Conservation (phyloP, 35 echinoderm and acorn worm species). For the Ophioderma brevispina region DNA sequence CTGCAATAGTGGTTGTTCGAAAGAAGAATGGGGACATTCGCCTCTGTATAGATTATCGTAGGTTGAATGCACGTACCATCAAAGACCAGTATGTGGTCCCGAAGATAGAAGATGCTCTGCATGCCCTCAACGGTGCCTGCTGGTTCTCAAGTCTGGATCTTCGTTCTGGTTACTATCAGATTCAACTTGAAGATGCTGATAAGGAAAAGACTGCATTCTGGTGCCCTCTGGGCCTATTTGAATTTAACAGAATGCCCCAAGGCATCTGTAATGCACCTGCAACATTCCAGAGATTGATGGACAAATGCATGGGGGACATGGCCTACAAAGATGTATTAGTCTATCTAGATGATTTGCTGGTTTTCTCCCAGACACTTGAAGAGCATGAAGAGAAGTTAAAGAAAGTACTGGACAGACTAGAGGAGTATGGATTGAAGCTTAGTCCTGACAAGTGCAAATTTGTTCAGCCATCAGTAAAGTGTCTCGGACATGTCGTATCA, state of each 20-base stretch:
- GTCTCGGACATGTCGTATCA: conserved; percentile 64
- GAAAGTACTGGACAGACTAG: conserved; percentile 40
- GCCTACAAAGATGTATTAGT: conserved; percentile 44
- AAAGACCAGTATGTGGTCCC: conserved; percentile 21
- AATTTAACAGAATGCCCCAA: conserved; percentile 73
- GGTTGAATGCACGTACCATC: background rate
- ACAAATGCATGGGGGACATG: conserved; percentile 62
- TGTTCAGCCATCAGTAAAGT: conserved; percentile 44
- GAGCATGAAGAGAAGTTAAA: conserved; percentile 32
- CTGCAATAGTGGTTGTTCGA: background rate
- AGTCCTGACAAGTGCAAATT: conserved; percentile 75
- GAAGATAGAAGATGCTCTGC: conserved; percentile 4
- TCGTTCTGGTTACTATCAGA: conserved; percentile 57
- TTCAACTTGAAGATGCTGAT: conserved; percentile 45
- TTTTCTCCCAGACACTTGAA: conserved; percentile 43
- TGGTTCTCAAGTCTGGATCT: conserved; percentile 44
- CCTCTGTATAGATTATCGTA: conserved; percentile 1
- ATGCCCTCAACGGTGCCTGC: background rate
- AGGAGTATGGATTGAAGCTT: conserved; percentile 57
- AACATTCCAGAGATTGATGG: conserved; percentile 74
- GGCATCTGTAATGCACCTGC: too few relatives aligned
- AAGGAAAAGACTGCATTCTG: conserved; percentile 76
- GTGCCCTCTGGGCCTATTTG: conserved; percentile 63
- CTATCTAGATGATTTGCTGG: conserved; percentile 73
- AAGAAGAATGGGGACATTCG: conserved; percentile 33